These are phyloP conservation scores for Thamnophis sirtalis DNA, from an alignment of 2,113 vertebrate species.

Conservation along the genomic window DNA sequence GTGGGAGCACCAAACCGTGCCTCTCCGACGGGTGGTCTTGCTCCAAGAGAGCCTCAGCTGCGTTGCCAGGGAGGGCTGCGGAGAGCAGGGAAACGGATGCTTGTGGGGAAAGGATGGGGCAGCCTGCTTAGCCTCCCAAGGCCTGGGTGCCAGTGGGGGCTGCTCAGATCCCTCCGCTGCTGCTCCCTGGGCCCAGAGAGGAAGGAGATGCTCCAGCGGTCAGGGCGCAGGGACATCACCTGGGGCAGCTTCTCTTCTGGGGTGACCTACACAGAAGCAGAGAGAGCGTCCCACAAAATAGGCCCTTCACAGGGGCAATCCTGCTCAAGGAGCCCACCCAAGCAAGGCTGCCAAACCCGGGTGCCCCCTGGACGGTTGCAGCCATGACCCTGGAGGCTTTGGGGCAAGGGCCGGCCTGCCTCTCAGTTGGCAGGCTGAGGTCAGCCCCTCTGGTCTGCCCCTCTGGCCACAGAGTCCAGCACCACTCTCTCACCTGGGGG, in stretches of 20 bases:
- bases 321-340: not conserved
- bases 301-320: not conserved
- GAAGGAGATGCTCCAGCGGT: not conserved
- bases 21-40: not conserved
- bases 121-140: not conserved
- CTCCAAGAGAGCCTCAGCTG: not conserved
- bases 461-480: not conserved
- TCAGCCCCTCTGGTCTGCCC: not conserved
- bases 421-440: not conserved
- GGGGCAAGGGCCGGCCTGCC: not conserved
- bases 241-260: not conserved
- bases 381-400: not conserved
- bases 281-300: not conserved
- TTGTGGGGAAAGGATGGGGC: not conserved
- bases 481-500: conserved; percentile 26
- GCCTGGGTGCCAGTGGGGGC: not conserved
- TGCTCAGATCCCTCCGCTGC: not conserved
- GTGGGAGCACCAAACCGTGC: not conserved
- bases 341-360: not conserved
- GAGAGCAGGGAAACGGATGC: not conserved
- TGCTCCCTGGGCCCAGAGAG: not conserved
- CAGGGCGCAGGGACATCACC: not conserved
- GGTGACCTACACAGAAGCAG: not conserved
- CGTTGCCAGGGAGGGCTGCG: not conserved
- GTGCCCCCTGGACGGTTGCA: too few species aligned